Evolutionary conservation across 1,140 invertebrate genomes (phyloP).

Genomic region (Orchesella cincta): DNA sequence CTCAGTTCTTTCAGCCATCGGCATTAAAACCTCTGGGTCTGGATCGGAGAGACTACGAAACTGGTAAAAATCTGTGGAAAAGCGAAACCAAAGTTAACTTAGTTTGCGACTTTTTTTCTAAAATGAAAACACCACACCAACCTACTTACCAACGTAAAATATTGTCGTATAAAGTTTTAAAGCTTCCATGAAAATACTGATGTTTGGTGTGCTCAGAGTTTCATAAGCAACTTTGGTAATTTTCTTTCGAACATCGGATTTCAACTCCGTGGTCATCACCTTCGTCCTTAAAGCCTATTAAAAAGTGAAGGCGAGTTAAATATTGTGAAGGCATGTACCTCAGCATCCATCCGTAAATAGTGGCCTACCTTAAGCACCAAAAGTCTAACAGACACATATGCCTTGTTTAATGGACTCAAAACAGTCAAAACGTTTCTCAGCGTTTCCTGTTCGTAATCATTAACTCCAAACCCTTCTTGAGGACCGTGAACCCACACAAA

Average conservation of each 20-base stretch:
- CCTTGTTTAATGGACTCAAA: slow-evolving; percentile 49
- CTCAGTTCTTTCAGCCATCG: slow-evolving; percentile 78
- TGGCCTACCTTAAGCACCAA: slow-evolving; percentile 42
- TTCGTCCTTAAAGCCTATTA: slow-evolving; percentile 38
- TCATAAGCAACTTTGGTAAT: slow-evolving; percentile 43
- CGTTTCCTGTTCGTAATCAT: slow-evolving; percentile 45
- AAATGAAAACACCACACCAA: neutral
- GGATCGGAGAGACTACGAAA: slow-evolving; percentile 50
- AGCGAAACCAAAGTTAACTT: neutral
- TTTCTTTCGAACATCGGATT: slow-evolving; percentile 38
- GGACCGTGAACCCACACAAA: slow-evolving; percentile 48
- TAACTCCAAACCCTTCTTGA: slow-evolving; percentile 24
- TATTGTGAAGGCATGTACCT: neutral
- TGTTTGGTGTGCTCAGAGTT: slow-evolving; percentile 41
- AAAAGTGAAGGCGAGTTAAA: neutral
- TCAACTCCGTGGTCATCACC: slow-evolving; percentile 20
- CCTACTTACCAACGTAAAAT: slow-evolving; percentile 46
- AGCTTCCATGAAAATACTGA: slow-evolving; percentile 44
- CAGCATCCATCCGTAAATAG: neutral
- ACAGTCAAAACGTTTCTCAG: slow-evolving; percentile 45
- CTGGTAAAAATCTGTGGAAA: slow-evolving; percentile 31
- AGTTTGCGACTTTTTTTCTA: no score
- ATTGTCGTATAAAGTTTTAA: slow-evolving; percentile 45
- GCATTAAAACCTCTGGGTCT: slow-evolving; percentile 75
- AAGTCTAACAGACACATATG: slow-evolving; percentile 43